Percentiles rank a stretch among this genome's conserved stretches.
Conservation (phyloP, 2,113 vertebrate genomes). For the Mirounga angustirostris region DNA sequence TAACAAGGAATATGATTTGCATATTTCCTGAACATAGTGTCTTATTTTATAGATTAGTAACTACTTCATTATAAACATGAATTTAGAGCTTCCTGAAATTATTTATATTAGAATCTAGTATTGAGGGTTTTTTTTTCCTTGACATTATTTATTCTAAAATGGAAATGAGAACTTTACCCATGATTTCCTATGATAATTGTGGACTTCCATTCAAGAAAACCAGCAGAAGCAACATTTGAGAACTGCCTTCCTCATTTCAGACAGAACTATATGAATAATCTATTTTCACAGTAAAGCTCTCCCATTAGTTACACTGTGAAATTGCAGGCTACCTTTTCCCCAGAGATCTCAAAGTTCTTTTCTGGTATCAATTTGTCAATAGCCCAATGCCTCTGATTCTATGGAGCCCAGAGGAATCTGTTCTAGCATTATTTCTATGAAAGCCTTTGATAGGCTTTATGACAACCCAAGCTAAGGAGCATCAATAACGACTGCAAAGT, state of each 20-base stretch:
- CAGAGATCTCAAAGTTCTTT: slow-evolving; percentile 57
- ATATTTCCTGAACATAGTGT: slow-evolving; percentile 54
- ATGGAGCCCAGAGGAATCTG: slow-evolving; percentile 1
- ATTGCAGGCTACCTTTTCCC: neutral
- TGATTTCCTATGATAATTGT: neutral
- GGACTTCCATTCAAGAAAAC: neutral
- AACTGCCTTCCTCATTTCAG: neutral
- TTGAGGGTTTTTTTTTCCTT: slow-evolving; percentile 10
- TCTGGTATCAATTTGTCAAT: slow-evolving; percentile 61
- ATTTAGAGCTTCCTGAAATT: slow-evolving; percentile 54
- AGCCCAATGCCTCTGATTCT: slow-evolving; percentile 41
- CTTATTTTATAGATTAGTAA: slow-evolving; percentile 74
- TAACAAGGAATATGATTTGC: slow-evolving; percentile 57
- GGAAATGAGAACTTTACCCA: neutral
- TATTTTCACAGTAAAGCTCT: slow-evolving; percentile 1
- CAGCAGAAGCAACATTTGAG: neutral
- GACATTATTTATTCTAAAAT: neutral
- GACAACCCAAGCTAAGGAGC: slow-evolving; percentile 46
- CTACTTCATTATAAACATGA: slow-evolving; percentile 74
- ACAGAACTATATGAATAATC: neutral
- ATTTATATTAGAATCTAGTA: slow-evolving; percentile 72
- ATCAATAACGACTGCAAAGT: slow-evolving; percentile 1
- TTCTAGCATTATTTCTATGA: slow-evolving; percentile 32
- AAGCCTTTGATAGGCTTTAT: slow-evolving; percentile 53
- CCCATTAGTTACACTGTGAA: slow-evolving; percentile 27